Evolutionary conservation across 2,888 invertebrate species (phyloP).

Genomic region (Parasteatoda lunata): DNA sequence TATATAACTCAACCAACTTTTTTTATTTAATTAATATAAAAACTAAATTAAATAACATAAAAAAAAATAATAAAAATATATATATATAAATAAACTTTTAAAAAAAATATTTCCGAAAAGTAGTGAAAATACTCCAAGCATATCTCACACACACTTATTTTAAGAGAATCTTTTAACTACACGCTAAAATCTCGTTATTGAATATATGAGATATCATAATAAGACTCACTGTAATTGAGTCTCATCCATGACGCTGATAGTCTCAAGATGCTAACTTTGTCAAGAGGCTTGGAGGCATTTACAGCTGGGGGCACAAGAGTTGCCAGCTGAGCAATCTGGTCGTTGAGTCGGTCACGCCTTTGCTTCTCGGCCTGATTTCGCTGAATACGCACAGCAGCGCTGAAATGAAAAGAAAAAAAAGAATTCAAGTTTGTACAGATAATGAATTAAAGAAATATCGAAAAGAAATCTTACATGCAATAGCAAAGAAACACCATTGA

Average conservation of each 20-base stretch:
- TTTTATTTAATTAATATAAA: too few species aligned
- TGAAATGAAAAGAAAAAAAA: not conserved
- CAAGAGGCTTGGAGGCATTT: slow-evolving; percentile 86
- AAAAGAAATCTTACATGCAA: too few species aligned
- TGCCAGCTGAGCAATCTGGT: slow-evolving; percentile 87
- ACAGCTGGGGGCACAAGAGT: slow-evolving; percentile 87
- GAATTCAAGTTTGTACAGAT: too few species aligned
- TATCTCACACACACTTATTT: not conserved
- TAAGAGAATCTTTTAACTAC: not conserved
- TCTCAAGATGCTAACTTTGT: slow-evolving; percentile 91
- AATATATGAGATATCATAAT: not conserved
- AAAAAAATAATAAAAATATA: too few species aligned
- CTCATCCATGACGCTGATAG: slow-evolving; percentile 89
- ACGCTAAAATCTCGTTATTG: not conserved
- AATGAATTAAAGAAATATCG: too few species aligned
- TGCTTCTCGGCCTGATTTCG: slow-evolving; percentile 93
- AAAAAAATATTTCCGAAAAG: not conserved
- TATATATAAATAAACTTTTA: too few species aligned
- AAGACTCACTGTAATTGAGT: slow-evolving; percentile 80
- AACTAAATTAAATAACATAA: too few species aligned
- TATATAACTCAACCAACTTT: too few species aligned
- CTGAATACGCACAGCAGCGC: slow-evolving; percentile 74
- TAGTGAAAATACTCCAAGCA: not conserved
- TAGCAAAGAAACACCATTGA: too few species aligned
- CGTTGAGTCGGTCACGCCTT: slow-evolving; percentile 90